Evolutionary conservation across 1,140 invertebrate species (phyloP), one percentile per base, ranked within the genome.

Genomic region (Drosophila bocqueti): DNA sequence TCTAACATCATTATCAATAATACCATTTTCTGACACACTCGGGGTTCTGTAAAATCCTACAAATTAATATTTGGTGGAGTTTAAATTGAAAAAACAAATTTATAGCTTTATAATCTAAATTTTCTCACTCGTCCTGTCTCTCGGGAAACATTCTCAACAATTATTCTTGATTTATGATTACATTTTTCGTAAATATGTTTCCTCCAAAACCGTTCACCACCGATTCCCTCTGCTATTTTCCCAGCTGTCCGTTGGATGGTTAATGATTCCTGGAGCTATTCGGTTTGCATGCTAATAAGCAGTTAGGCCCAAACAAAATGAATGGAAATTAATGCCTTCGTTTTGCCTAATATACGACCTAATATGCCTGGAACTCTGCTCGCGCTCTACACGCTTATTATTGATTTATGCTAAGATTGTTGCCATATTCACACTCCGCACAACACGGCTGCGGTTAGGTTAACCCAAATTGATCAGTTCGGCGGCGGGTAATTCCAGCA

Each of bases 381-480:
- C 16, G 11, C 24, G 11, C 11, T 46, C 46, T 16, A 9, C 46
- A 42, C 40, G 34, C 38, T 40, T 63, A 49, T 45, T 64, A 49
- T 79, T 83, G 77, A 73, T 84, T 84, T 77, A 63, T 78, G 79
- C 46, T 11, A 43, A 43, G 40, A 50, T 71, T 59, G 61, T 45
- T 52, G 36, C 66, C 31, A 46, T 65, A 38, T 18, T 55, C 40
- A 58, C 58, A 67, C 43, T 38, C 36, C 36, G 11, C 34, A 13
- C 34, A 7, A 4, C 34, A 13, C 34, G 4, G 11, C 36, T 46
- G 47, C 29, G 29, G 38, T 65, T 73, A 55, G 62, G 62, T 42
- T 83, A 83, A 83, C 80, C 80, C 36, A 83, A 76, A 83, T 83
- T 67, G 45, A 64, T 73, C 64, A 64, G 29, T 57, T 61, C n/a